Evolutionary conservation across 1,140 invertebrate genomes (phyloP), one percentile per base, ranked within the genome.

Genomic region (Drosophila auraria): DNA sequence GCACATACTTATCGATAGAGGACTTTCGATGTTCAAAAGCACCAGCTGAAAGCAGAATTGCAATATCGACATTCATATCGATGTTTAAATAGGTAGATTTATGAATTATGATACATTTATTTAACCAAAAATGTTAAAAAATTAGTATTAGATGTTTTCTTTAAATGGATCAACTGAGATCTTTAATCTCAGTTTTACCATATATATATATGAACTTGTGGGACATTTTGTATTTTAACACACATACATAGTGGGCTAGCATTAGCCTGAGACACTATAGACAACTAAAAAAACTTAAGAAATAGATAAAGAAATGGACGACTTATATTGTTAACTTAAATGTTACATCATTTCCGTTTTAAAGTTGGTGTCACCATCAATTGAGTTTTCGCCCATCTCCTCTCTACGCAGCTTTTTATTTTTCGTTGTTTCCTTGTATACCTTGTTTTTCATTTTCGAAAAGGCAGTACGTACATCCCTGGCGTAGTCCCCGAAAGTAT

Each of bases 391-490:
- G 14, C 4, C 54, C 54, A 40, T 57, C 23, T 15, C 38, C 54
- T n/a, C 20, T 40, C 20, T 40, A 11, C 54, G 20, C 9, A 8
- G 14, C 14, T 40, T 11, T 25, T n/a, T 57, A 2, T 0, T 25
- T 40, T 25, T 57, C 4, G 2, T 3, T n/a, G 2, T 25, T 2
- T 36, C 54, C 20, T 56, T 56, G 40, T 57, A 57, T 11, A 57
- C 14, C 9, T 36, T 23, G 23, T 57, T 40, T 57, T 57, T 57
- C 8, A 40, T 3, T 57, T 57, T 57, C 8, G 54, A 15, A n/a
- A 57, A 57, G 3, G 54, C 54, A 6, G 38, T n/a, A 20, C 54
- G 54, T 8, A 57, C 54, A 57, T 57, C 54, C 54, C 6, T 57
- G 4, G 54, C 54, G 23, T 57, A 57, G 54, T 57, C 54, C 20